phyloP scores from a whole-genome alignment of 2,888 invertebrate genomes.

The Tineola bisselliella region DNA sequence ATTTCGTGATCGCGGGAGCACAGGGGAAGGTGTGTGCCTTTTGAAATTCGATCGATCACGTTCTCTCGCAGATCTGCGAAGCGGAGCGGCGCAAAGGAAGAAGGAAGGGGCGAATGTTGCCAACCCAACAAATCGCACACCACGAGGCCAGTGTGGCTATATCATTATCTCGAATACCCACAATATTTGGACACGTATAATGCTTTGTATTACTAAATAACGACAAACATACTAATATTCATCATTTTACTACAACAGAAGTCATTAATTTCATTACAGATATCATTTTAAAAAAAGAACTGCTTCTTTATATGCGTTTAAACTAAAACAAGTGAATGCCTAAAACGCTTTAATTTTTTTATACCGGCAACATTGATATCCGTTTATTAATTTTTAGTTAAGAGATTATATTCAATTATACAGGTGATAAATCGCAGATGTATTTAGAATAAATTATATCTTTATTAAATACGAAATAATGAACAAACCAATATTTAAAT shows the following conservation, averaged over 20 bases:
- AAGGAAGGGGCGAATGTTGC: constrained; percentile 60
- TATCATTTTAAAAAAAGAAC: not conserved
- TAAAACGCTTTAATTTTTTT: not conserved
- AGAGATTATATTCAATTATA: too few species aligned
- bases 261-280: not conserved
- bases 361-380: not conserved
- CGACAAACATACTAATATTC: too few species aligned
- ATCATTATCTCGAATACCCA: not conserved
- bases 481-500: too few species aligned
- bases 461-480: too few species aligned
- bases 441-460: too few species aligned
- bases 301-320: not conserved
- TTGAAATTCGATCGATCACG: constrained; percentile 69
- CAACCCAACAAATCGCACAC: constrained; percentile 49
- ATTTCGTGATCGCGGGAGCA: constrained; percentile 65
- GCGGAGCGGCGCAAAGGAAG: constrained; percentile 65
- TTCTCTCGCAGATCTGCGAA: constrained; percentile 60
- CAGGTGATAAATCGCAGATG: too few species aligned
- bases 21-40: constrained; percentile 64
- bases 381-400: not conserved
- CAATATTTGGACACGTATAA: not conserved
- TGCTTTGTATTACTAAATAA: too few species aligned
- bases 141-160: constrained; percentile 57
- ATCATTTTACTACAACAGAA: too few species aligned
- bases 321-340: not conserved